Base-by-base conservation (phyloP, 2,888 invertebrate genomes). In the Drosophila seclusa region DNA sequence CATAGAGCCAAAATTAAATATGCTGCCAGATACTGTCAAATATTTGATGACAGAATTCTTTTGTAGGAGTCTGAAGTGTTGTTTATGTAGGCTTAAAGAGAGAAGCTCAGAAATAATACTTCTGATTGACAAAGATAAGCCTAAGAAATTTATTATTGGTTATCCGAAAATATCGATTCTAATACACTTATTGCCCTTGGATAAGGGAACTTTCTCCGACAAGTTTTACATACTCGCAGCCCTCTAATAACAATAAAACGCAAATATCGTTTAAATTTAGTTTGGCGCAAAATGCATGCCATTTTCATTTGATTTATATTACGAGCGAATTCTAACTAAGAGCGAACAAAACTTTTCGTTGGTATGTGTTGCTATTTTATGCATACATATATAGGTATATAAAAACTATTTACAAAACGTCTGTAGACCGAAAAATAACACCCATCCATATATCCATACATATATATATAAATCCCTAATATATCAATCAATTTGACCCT, bases 401-500 rank as follows among this genome's bases (percentile, higher is more conserved):
- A 82, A 80, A 65, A 82, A 63, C 82, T 84, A 84, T 84, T 76
- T 84, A 84, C 84, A 84, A 82, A 74, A 80, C 70, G 67, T 68
- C 71, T 62, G 52, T 27, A 34, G 32, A 62, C 66, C 49, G 48
- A 38, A 48, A 38, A 29, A 29, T 60, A 52, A 48, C 45, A 68
- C 73, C 66, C 42, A 63, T 31, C 48, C 27, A 54, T 29, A 40
- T 40, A 38, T 10, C n/a, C n/a, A 27, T n/a, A 40, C 0, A 40
- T 21, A 38, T 38, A 21, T 24, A n/a, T 40, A 40, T n/a, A 10
- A 1, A 40, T 5, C 45, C 24, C 24, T 16, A 45, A 45, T 16
- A 8, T 16, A 32, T 95, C 94, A 80, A 90, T 91, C 91, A 42
- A 95, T 95, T 82, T 95, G 94, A 72, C 95, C 95, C 87, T 95